Conservation (phyloP, 2,888 invertebrate genomes). For the Drosophila longiperda region DNA sequence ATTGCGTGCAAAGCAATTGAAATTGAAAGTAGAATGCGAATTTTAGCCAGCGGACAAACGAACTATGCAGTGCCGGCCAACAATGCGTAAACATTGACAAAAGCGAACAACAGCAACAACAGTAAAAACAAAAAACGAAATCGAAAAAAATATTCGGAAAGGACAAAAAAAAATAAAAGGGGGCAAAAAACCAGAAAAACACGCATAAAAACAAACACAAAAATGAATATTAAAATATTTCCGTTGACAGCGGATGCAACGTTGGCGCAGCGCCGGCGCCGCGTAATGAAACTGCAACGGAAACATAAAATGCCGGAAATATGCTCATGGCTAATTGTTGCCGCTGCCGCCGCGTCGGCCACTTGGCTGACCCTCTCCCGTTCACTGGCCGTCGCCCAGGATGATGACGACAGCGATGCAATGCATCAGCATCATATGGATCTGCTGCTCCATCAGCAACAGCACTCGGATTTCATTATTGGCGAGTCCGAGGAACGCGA, state of each 20-base stretch:
- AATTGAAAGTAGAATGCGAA: constrained; percentile 44
- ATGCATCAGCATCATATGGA: constrained; percentile 74
- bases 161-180: constrained; percentile 7
- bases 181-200: constrained; percentile 14
- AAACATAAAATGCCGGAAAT: constrained; percentile 83
- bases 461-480: constrained; percentile 74
- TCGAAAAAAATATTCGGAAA: neutral
- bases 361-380: constrained; percentile 67
- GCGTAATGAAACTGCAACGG: constrained; percentile 77
- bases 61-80: constrained; percentile 33
- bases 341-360: constrained; percentile 61
- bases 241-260: constrained; percentile 72
- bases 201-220: constrained; percentile 48
- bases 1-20: constrained; percentile 50
- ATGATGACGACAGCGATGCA: constrained; percentile 61
- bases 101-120: constrained; percentile 20
- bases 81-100: constrained; percentile 49
- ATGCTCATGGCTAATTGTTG: constrained; percentile 83
- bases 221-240: constrained; percentile 76
- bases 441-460: constrained; percentile 66
- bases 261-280: constrained; percentile 38
- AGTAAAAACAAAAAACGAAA: constrained; percentile 1
- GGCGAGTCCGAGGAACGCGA: constrained; percentile 82
- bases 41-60: constrained; percentile 17
- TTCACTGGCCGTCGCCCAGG: constrained; percentile 67